Conservation (phyloP, 2,113 vertebrate species). For the Noctilio leporinus region DNA sequence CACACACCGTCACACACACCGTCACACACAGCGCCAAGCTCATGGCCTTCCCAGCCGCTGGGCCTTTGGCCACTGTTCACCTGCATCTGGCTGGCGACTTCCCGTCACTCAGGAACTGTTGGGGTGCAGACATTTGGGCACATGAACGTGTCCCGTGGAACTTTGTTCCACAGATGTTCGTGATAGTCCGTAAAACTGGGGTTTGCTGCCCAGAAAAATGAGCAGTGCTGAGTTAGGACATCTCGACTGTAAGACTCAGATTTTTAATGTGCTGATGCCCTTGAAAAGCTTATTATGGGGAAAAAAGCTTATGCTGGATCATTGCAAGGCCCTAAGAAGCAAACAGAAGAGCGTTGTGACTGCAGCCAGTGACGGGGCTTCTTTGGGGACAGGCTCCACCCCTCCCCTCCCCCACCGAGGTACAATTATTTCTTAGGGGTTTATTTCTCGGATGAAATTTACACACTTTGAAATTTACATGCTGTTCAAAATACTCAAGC, state of each 20-base stretch:
- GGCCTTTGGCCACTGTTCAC: neutral
- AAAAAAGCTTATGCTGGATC: neutral
- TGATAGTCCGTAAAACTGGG: neutral
- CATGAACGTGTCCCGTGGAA: fast-evolving
- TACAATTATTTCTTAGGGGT: neutral
- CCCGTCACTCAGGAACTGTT: neutral
- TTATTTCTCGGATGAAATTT: neutral
- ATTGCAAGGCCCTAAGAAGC: neutral
- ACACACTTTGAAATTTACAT: neutral
- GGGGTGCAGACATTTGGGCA: fast-evolving
- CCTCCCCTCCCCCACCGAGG: neutral
- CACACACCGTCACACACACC: too few relatives aligned
- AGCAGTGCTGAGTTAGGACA: neutral
- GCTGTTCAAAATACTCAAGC: neutral
- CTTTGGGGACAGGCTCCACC: neutral
- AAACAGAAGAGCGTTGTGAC: neutral
- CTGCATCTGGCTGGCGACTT: fast-evolving
- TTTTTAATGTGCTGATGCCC: neutral
- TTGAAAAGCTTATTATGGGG: neutral
- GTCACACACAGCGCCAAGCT: too few relatives aligned
- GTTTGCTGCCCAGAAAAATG: neutral
- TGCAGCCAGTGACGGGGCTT: neutral
- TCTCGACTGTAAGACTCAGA: neutral
- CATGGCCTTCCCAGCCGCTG: too few relatives aligned
- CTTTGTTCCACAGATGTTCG: too few relatives aligned